Conservation (phyloP, 2,888 invertebrate genomes). For the Drosophila prostipennis region DNA sequence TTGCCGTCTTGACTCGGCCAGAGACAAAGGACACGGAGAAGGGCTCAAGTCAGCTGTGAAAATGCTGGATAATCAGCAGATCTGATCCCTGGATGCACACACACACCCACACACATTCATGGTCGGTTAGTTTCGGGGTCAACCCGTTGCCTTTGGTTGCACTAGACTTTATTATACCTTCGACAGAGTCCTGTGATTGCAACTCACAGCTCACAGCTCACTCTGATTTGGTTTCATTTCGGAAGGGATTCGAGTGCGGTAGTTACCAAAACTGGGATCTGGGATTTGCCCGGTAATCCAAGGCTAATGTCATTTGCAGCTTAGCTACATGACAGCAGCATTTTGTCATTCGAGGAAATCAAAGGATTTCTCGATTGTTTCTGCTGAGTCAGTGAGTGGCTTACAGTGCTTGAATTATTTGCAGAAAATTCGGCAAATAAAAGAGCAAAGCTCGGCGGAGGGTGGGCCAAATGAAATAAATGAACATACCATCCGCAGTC, state of each 20-base stretch:
- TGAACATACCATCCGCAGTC: conserved; percentile 19
- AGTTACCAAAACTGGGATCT: conserved; percentile 21
- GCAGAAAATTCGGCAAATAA: conserved; percentile 54
- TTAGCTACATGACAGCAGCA: conserved; percentile 62
- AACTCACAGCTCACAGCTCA: not conserved
- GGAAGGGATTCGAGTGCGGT: conserved; percentile 34
- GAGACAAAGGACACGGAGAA: conserved; percentile 26
- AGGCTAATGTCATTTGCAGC: conserved; percentile 67
- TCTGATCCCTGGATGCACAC: conserved; percentile 20
- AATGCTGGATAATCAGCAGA: conserved; percentile 43
- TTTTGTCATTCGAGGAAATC: conserved; percentile 55
- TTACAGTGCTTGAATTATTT: conserved; percentile 59
- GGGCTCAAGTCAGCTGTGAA: conserved; percentile 55
- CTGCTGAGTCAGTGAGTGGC: conserved; percentile 66
- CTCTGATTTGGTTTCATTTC: conserved; percentile 13
- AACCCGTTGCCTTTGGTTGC: conserved; percentile 12
- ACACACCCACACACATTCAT: conserved; percentile 13
- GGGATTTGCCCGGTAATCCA: conserved; percentile 34
- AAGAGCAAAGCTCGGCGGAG: conserved; percentile 48
- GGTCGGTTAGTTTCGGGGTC: conserved; percentile 6
- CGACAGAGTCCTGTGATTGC: conserved; percentile 21
- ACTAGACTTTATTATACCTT: conserved; percentile 43
- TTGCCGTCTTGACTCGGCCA: conserved; percentile 21
- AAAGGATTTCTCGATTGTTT: conserved; percentile 46
- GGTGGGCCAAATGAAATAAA: conserved; percentile 40